These are phyloP conservation scores for Cataglyphis albicans DNA, from an alignment of 2,888 invertebrate genomes.

Conservation along the genomic window DNA sequence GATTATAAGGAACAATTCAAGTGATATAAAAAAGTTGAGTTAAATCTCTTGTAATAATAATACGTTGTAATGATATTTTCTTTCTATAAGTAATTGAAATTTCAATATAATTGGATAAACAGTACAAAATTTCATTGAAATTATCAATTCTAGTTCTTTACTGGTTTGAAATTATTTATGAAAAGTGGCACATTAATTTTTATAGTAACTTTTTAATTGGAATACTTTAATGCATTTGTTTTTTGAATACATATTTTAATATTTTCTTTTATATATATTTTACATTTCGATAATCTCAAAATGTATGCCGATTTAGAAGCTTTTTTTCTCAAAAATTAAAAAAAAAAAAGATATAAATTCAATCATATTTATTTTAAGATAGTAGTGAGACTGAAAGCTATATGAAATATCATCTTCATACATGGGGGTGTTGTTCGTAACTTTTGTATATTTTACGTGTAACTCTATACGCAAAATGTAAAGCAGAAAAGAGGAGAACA, in stretches of 20 bases:
- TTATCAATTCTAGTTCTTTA: not conserved
- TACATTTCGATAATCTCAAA: not conserved
- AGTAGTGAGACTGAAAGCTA: not conserved
- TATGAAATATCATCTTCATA: constrained; percentile 14
- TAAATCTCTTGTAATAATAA: not conserved
- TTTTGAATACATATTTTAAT: not conserved
- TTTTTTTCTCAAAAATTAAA: constrained; percentile 5
- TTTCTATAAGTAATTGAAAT: not conserved
- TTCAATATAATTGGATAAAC: not conserved
- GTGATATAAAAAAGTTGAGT: not conserved
- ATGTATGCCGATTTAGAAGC: not conserved
- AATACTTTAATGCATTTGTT: not conserved
- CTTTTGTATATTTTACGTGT: constrained; percentile 33
- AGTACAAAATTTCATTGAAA: not conserved
- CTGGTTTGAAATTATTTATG: not conserved
- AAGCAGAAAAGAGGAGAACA: constrained; percentile 35
- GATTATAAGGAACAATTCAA: not conserved
- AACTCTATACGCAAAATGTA: constrained; percentile 39
- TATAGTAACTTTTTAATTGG: not conserved
- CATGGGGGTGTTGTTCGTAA: constrained; percentile 4
- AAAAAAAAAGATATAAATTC: constrained; percentile 27
- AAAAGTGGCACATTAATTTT: not conserved
- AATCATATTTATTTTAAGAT: not conserved
- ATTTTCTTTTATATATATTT: not conserved
- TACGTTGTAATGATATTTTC: not conserved